Evolutionary conservation across 2,888 invertebrate species (phyloP).

Genomic region (Labia minor): DNA sequence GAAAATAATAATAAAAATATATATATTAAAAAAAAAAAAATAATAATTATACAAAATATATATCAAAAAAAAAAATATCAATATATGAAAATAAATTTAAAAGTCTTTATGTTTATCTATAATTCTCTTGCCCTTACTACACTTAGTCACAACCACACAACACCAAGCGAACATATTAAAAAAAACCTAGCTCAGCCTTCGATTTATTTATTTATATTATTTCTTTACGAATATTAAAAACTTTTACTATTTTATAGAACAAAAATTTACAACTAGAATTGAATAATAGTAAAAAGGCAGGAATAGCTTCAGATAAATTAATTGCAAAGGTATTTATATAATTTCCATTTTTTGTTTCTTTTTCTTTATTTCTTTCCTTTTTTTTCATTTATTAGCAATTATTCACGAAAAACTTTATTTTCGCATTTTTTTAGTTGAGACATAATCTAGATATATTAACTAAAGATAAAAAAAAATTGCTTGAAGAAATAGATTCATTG

Average conservation of each 20-base stretch:
- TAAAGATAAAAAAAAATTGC: conserved; percentile 7
- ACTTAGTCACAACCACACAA: too few species aligned
- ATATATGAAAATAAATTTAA: too few species aligned
- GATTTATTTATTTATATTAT: background rate
- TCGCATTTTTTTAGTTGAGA: conserved; percentile 15
- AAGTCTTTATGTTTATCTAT: too few species aligned
- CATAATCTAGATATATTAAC: conserved; percentile 14
- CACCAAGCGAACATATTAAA: background rate
- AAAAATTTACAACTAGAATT: conserved; percentile 38
- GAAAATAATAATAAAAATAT: too few species aligned
- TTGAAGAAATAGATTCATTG: background rate
- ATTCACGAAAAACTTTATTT: background rate
- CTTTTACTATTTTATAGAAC: conserved; percentile 32
- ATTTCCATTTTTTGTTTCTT: background rate
- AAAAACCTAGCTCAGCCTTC: background rate
- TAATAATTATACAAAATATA: too few species aligned
- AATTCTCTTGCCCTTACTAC: too few species aligned
- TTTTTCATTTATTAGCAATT: background rate
- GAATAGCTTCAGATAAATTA: conserved; percentile 16
- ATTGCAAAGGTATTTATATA: conserved; percentile 16
- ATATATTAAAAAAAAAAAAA: too few species aligned
- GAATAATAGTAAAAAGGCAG: conserved; percentile 6
- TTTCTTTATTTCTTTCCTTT: background rate
- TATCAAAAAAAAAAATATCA: too few species aligned
- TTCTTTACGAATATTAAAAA: background rate